Base-by-base conservation (phyloP, 2,888 invertebrate genomes). In the Epinotia ramella region DNA sequence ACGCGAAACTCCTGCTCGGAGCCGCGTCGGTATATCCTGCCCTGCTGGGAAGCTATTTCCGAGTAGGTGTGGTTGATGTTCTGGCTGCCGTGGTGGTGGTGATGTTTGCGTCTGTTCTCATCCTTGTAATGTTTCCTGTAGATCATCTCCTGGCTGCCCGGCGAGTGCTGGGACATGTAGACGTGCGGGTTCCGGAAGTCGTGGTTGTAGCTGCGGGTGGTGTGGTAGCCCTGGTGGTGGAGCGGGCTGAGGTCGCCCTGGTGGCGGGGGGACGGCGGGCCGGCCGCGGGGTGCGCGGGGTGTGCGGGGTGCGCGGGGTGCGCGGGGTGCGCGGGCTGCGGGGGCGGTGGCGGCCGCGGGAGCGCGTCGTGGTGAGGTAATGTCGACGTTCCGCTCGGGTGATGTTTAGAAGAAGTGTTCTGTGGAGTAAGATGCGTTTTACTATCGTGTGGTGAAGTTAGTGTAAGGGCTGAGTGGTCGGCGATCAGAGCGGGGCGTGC, bases 331-430 rank as follows among this genome's bases (percentile, higher is more conserved):
- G 95, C 95, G 82, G 94, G 94, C 80, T 95, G 92, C 67, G 91
- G 93, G 6, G 88, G 89, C 83, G n/a, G 53, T 1, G 94, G 78
- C 80, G 92, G 90, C 13, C 94, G 93, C 77, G 93, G 93, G 80
- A 93, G 92, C 87, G 87, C 96, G 93, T 91, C 96, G 92, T 84
- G 96, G 95, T 87, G 97, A 92, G 91, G 97, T 92, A 94, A 96
- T 91, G 94, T 97, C 93, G 94, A 96, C 89, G 87, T 96, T 95
- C 88, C 96, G 92, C 86, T 96, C 93, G 92, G 96, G 78, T 94
- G 96, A 81, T 96, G 96, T 89, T 97, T 97, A 97, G 97, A 97
- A 96, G 97, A 97, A 96, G 96, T 97, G 96, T 97, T 97, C 97
- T 97, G 97, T 82, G 91, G 90, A 86, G 82, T 59, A 49, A 13